A percentile compares a stretch with the other conserved stretches of the same genome.
phyloP scores from a whole-genome alignment of 2,797 vertebrate species.

The Sciurus vulgaris region DNA sequence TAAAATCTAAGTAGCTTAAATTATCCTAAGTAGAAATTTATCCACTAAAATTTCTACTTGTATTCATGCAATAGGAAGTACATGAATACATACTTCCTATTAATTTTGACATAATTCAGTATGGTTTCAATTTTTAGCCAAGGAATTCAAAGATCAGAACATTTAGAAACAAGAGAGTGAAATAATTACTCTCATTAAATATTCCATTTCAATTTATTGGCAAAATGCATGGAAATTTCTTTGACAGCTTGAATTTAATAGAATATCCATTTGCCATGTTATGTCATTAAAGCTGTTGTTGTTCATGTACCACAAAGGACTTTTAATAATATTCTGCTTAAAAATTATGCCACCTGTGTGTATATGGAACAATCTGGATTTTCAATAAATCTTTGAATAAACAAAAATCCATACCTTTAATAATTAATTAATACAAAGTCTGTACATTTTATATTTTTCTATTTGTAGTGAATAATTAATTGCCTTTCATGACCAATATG shows the following conservation, averaged over 20 bases:
- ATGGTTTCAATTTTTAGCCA: constrained; percentile 10
- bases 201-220: background rate
- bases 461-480: background rate
- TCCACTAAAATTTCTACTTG: background rate
- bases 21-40: background rate
- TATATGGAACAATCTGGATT: background rate
- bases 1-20: constrained; percentile 18
- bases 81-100: background rate
- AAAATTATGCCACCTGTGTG: background rate
- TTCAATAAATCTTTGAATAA: background rate
- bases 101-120: constrained; percentile 20
- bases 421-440: background rate
- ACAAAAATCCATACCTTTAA: background rate
- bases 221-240: background rate
- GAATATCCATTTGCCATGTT: background rate
- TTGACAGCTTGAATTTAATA: background rate
- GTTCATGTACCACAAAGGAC: background rate
- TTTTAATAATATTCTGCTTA: background rate
- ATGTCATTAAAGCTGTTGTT: background rate
- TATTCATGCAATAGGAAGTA: no score
- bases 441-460: background rate
- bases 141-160: background rate
- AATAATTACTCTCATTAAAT: background rate
- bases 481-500: background rate
- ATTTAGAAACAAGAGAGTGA: background rate